Evolutionary conservation across 2,113 vertebrate species (phyloP).

Genomic region (Panthera leo): DNA sequence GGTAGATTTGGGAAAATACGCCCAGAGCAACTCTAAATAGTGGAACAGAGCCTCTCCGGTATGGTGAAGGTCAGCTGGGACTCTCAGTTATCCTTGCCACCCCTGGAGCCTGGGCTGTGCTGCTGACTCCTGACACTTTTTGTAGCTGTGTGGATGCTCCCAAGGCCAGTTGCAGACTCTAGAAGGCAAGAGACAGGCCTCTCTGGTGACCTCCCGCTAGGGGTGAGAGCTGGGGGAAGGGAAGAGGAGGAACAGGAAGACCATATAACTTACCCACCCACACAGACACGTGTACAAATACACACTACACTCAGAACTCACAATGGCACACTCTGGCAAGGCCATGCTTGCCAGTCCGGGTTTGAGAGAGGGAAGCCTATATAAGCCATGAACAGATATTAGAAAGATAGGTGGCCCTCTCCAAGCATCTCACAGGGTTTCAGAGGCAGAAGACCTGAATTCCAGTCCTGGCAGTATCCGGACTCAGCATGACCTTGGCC

Average conservation of each 20-base stretch:
- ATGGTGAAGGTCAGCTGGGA: neutral
- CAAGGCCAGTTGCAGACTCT: neutral
- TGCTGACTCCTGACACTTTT: neutral
- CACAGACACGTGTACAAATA: neutral
- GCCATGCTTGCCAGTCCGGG: neutral
- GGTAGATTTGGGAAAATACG: neutral
- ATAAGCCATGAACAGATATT: neutral
- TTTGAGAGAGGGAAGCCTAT: neutral
- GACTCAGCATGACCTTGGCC: neutral
- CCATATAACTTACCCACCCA: neutral
- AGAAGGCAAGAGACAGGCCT: slow-evolving; percentile 16
- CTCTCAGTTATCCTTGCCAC: neutral
- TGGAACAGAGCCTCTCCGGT: neutral
- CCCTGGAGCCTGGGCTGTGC: neutral
- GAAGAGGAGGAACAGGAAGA: neutral
- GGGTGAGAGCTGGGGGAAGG: neutral
- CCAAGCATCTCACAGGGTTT: neutral
- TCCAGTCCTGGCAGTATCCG: neutral
- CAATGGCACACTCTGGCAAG: neutral
- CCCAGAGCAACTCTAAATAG: neutral
- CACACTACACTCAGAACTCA: neutral
- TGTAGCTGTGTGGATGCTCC: neutral
- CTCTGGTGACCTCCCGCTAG: slow-evolving; percentile 35
- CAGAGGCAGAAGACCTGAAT: neutral
- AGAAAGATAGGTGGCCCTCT: neutral